Evolutionary conservation across 2,113 vertebrate genomes (phyloP).

Genomic region (Daboia siamensis): DNA sequence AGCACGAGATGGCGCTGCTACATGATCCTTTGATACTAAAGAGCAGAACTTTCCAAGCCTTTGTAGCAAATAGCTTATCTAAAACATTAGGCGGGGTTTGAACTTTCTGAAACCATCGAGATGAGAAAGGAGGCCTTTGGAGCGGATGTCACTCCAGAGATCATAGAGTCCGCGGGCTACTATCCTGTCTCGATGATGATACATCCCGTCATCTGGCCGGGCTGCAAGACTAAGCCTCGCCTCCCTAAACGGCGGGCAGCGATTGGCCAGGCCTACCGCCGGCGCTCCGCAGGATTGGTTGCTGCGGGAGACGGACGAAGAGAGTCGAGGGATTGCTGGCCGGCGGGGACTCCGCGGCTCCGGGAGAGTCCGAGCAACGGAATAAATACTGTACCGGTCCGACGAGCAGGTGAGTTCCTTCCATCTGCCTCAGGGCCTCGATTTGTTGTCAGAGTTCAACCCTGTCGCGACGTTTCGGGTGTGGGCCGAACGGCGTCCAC

Average conservation of each 20-base stretch:
- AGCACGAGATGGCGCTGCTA: background rate
- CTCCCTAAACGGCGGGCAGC: background rate
- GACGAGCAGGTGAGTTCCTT: background rate
- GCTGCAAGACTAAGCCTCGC: conserved; percentile 6
- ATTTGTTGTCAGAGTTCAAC: background rate
- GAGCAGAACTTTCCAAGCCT: too few relatives aligned
- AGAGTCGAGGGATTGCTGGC: background rate
- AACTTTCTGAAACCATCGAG: background rate
- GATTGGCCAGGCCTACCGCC: background rate
- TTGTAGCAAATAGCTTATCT: background rate
- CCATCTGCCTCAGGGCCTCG: background rate
- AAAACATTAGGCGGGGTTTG: background rate
- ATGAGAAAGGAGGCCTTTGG: background rate
- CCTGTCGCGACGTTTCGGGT: background rate
- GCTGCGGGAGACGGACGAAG: accelerated
- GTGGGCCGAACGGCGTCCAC: background rate
- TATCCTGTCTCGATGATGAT: background rate
- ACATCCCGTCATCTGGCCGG: accelerated
- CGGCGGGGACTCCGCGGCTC: background rate
- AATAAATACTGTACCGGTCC: background rate
- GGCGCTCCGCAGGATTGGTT: conserved; percentile 17
- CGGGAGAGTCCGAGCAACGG: background rate
- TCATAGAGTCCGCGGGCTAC: background rate
- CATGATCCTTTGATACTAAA: background rate
- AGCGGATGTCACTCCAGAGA: background rate